phyloP scores from a whole-genome alignment of 1,140 invertebrate species.

The Radopholus similis region DNA sequence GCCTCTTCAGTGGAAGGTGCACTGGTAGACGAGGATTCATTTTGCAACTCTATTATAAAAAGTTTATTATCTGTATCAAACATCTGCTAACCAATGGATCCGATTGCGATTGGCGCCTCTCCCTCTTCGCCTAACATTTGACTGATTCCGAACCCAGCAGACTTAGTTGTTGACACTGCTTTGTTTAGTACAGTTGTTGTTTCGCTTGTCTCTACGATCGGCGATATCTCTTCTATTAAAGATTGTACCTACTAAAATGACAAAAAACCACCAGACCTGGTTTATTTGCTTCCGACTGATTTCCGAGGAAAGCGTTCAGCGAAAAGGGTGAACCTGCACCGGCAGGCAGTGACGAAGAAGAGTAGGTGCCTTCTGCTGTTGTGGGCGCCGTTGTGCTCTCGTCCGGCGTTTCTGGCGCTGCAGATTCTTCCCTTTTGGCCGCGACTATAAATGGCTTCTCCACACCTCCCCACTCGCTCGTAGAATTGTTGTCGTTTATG shows the following conservation, averaged over 20 bases:
- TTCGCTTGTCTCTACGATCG: background rate
- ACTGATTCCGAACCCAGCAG: background rate
- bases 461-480: too few relatives aligned
- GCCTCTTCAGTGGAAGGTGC: background rate
- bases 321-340: conserved; percentile 14
- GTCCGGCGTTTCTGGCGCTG: background rate
- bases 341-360: too few relatives aligned
- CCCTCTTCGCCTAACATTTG: background rate
- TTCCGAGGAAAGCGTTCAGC: conserved; percentile 11
- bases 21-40: background rate
- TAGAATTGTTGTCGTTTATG: too few relatives aligned
- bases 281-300: too few relatives aligned
- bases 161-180: background rate
- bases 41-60: background rate
- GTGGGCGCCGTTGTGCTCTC: background rate
- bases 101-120: background rate
- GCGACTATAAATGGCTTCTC: too few relatives aligned
- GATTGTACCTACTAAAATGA: too few relatives aligned
- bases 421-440: too few relatives aligned
- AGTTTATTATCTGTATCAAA: too few relatives aligned
- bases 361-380: background rate
- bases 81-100: too few relatives aligned
- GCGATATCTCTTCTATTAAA: too few relatives aligned
- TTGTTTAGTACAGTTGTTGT: background rate
- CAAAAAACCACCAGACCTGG: too few relatives aligned